Percentiles rank a stretch among this genome's conserved stretches.
Evolutionary conservation across 2,888 invertebrate species (phyloP).

Genomic region (Diaperis boleti): DNA sequence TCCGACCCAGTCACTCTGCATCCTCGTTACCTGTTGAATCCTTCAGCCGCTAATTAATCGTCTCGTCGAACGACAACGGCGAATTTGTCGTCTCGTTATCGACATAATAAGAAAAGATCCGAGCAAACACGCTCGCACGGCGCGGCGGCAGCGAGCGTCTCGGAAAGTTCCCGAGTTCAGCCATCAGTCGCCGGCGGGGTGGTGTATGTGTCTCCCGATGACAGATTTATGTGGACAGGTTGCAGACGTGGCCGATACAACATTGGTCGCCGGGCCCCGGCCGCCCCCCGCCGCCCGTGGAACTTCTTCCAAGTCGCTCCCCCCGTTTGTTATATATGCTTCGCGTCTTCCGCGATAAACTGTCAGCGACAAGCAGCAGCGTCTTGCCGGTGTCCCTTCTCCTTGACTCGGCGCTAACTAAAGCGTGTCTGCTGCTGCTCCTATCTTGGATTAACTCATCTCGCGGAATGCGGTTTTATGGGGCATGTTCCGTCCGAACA

Average conservation of each 20-base stretch:
- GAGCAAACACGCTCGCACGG: conserved; percentile 49
- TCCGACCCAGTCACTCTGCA: not conserved
- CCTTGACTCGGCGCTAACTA: conserved; percentile 54
- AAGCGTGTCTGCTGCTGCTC: conserved; percentile 51
- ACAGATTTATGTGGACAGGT: conserved; percentile 69
- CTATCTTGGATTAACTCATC: conserved; percentile 47
- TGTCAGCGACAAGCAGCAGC: conserved; percentile 62
- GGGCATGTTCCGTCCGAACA: conserved; percentile 29
- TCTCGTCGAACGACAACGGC: conserved; percentile 31
- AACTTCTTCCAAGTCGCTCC: conserved; percentile 61
- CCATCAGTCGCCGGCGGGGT: conserved; percentile 46
- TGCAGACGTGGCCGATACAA: conserved; percentile 63
- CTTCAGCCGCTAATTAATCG: conserved; percentile 20
- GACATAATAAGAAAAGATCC: conserved; percentile 48
- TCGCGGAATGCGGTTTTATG: conserved; percentile 37
- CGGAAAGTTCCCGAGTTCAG: conserved; percentile 40
- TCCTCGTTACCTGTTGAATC: conserved; percentile 22
- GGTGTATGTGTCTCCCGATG: conserved; percentile 62
- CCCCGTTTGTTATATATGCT: conserved; percentile 62
- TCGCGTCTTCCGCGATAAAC: conserved; percentile 66
- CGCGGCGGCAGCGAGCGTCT: conserved; percentile 51
- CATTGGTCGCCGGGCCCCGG: conserved; percentile 50
- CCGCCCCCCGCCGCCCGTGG: not conserved
- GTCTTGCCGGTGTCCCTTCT: conserved; percentile 54
- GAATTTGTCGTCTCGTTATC: conserved; percentile 55